phyloP scores from a whole-genome alignment of 2,797 vertebrate species.

The Enteromius treurensis region DNA sequence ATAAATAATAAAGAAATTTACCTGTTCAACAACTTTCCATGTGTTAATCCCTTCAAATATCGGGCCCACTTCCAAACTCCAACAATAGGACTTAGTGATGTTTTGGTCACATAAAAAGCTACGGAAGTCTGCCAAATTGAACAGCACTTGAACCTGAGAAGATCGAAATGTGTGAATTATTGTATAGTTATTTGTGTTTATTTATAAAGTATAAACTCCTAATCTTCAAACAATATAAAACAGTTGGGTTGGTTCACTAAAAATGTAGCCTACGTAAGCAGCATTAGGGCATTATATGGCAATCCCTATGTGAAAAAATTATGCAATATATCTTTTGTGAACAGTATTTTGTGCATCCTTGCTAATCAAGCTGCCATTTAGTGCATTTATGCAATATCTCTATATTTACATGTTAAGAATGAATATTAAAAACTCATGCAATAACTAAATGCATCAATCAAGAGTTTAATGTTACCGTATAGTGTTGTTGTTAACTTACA shows the following conservation, averaged over 20 bases:
- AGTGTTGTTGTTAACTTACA: not conserved
- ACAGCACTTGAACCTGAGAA: slow-evolving; percentile 68
- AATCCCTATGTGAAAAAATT: not conserved
- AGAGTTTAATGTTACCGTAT: not conserved
- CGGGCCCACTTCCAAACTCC: slow-evolving; percentile 57
- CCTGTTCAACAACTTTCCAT: slow-evolving; percentile 72
- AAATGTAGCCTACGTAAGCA: not conserved
- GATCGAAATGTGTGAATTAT: not conserved
- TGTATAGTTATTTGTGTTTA: not conserved
- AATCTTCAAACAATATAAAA: not conserved
- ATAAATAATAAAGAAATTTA: slow-evolving; percentile 36
- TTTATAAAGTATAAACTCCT: not conserved
- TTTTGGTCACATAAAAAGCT: slow-evolving; percentile 66
- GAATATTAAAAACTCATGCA: not conserved
- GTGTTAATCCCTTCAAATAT: slow-evolving; percentile 68
- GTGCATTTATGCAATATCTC: not conserved
- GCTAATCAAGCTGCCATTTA: not conserved
- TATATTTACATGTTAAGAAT: not conserved
- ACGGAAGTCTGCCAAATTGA: slow-evolving; percentile 59
- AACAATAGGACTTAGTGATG: slow-evolving; percentile 57
- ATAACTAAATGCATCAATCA: not conserved
- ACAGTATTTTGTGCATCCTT: not conserved
- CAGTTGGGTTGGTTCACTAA: not conserved
- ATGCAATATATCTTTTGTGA: not conserved
- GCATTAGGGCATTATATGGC: not conserved